Base-by-base conservation (phyloP, 2,113 vertebrate genomes). In the Thymallus thymallus region DNA sequence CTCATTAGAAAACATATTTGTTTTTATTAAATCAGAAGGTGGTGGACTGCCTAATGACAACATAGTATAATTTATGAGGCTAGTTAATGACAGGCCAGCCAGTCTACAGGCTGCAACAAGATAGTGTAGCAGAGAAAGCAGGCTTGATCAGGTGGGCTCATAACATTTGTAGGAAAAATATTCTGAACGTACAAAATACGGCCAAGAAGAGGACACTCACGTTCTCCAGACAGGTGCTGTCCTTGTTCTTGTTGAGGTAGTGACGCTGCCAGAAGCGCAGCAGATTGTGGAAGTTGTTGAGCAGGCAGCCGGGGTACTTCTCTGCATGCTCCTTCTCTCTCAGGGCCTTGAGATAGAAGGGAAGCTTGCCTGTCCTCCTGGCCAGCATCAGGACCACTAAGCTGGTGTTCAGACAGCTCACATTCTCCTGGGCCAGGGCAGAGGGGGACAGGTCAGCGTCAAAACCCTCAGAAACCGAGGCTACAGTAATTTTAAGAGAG, bases 221-320 rank as follows among this genome's bases (percentile, higher is more conserved):
- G 23, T 99, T 99, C 91, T 99, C 97, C 92, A 99, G 92, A 88
- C 97, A 98, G 85, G 96, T 98, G 93, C 96, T 97, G 85, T 99
- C 97, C 87, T 99, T 99, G 83, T 99, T 97, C 90, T 98, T 99
- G 91, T 98, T 98, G 91, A 99, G 95, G 94, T 99, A 99, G 92
- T 99, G 97, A 82, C 96, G 94, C 86, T 99, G 96, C 97, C 97
- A 99, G 86, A 99, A 99, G 78, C 96, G 93, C 86, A 99, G 93
- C 65, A 99, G 92, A 73, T 94, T 96, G 90, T 98, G 96, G 88
- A 99, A 98, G 89, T 99, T 99, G 92, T 98, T 98, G 81, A 99
- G 96, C 84, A 99, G 92, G 89, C 95, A 98, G 77, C 96, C 96
- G 0, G 96, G 97, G 70, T 97, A 97, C 74, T 96, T 98, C 75